Evolutionary conservation across 1,140 invertebrate species (phyloP), one percentile per base, ranked within the genome.

Genomic region (Brachionus rotundiformis): DNA sequence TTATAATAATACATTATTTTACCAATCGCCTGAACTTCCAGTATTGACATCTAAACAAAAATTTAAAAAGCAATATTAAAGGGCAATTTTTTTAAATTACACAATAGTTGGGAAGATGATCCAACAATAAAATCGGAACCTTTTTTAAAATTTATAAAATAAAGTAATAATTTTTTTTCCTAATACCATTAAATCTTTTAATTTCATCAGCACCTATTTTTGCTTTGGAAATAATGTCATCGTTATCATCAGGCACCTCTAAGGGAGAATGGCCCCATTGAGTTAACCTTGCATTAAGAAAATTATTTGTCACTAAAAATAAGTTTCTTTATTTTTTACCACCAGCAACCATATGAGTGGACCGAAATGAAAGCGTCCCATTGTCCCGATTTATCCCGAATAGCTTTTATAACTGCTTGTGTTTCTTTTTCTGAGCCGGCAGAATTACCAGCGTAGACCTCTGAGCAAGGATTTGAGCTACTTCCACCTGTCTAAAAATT

Each of bases 321-420:
- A 8, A n/a, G 11, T 1, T 8, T n/a, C 8, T 47, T n/a, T 8
- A 1, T 13, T n/a, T 25, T 29, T 61, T 61, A 39, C 54, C 75
- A 77, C 19, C n/a, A 77, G 8, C 33, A 25, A 16, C 44, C 75
- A 36, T 36, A 54, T 11, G 75, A 36, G 33, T 82, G 81, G 31
- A 82, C 41, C 16, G 65, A 59, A 10, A 82, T 75, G 73, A 54
- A 82, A 27, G 65, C 81, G 33, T 54, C 81, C 65, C 25, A 82
- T 10, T 54, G 0, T 23, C 31, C 41, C 4, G 0, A 4, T 27
- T 29, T 27, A 5, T 71, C 16, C 5, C 4, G 3, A 19, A 82
- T 71, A 25, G 59, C 61, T 54, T 63, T 82, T 16, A 36, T 11
- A 13, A 81, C 41, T 23, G 61, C 61, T 73, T 71, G 44, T 6